phyloP scores from a whole-genome alignment of 2,888 invertebrate genomes.

The Allacma fusca region DNA sequence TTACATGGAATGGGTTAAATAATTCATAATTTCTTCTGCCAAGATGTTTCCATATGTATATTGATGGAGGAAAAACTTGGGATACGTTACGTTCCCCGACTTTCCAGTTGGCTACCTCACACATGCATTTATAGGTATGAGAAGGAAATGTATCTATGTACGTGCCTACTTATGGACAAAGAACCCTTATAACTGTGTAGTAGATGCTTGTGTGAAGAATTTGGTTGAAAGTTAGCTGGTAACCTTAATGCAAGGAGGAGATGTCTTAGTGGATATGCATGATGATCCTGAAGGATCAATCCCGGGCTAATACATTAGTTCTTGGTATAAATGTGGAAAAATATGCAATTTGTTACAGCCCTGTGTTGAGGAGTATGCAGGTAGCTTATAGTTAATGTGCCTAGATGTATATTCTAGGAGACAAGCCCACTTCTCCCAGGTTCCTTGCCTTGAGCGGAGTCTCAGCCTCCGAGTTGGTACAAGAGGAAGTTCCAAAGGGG shows the following conservation, averaged over 20 bases:
- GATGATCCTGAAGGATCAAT: neutral
- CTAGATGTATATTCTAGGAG: too few species aligned
- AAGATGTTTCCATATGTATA: neutral
- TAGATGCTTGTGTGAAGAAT: too few species aligned
- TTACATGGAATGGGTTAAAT: neutral
- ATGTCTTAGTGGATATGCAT: neutral
- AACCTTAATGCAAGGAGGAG: neutral
- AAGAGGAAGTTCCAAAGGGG: slow-evolving; percentile 4
- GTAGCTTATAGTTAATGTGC: neutral
- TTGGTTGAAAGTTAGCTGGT: neutral
- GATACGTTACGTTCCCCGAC: neutral
- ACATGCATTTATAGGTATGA: too few species aligned
- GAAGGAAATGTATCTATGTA: too few species aligned
- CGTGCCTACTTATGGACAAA: too few species aligned
- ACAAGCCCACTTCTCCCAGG: too few species aligned
- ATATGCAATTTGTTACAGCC: neutral
- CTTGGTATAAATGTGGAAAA: slow-evolving; percentile 11
- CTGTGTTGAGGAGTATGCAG: neutral
- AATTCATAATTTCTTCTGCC: slow-evolving; percentile 4
- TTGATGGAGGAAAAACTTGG: neutral
- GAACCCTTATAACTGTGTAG: too few species aligned
- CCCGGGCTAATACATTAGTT: neutral
- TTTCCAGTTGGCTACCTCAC: neutral
- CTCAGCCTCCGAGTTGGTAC: too few species aligned
- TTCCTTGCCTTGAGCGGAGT: too few species aligned